A percentile compares a stretch with the other conserved stretches of the same genome.
Conservation (phyloP, 2,113 vertebrate genomes). For the Chloroceryle aenea region DNA sequence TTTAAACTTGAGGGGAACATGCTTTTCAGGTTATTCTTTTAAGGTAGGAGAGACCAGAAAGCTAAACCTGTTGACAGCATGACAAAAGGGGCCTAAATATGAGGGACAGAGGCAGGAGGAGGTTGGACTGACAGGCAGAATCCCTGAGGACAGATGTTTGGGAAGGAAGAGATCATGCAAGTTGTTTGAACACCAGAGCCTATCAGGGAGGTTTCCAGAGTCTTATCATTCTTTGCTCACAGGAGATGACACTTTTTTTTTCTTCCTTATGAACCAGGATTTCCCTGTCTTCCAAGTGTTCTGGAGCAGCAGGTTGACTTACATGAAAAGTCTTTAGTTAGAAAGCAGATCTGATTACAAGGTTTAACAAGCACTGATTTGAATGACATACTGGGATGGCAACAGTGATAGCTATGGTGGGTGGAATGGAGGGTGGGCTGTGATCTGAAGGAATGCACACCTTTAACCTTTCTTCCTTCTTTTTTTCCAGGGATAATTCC, state of each 20-base stretch:
- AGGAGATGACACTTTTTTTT: not conserved
- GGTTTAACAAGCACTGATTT: not conserved
- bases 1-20: not conserved
- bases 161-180: not conserved
- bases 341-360: not conserved
- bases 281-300: not conserved
- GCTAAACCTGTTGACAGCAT: not conserved
- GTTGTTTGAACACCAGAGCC: not conserved
- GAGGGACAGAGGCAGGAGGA: not conserved
- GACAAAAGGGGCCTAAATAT: not conserved
- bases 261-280: not conserved
- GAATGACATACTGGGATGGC: not conserved
- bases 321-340: not conserved
- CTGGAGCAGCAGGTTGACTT: not conserved
- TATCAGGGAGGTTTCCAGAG: not conserved
- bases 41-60: not conserved
- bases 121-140: not conserved
- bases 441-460: not conserved
- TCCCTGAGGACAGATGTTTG: not conserved
- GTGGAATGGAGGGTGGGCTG: not conserved
- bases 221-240: not conserved
- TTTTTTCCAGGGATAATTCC: conserved; percentile 85
- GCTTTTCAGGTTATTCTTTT: not conserved
- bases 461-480: conserved; percentile 32
- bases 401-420: not conserved